phyloP scores from a whole-genome alignment of 1,140 invertebrate genomes.

The Mizuhopecten yessoensis region DNA sequence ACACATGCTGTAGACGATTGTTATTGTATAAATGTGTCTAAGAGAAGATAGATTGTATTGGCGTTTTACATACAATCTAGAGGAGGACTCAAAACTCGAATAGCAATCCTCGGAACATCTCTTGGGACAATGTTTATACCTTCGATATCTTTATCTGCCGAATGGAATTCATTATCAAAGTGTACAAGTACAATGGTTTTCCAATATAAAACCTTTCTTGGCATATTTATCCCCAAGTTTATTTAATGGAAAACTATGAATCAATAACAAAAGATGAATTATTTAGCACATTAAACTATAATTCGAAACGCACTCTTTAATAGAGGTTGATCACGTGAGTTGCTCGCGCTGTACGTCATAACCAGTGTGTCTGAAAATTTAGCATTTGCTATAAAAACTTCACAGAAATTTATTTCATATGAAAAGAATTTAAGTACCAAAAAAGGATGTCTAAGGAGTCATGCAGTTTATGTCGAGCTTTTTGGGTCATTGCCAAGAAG shows the following conservation, averaged over 20 bases:
- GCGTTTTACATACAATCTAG: not conserved
- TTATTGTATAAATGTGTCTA: not conserved
- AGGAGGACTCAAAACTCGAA: not conserved
- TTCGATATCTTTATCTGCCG: slow-evolving; percentile 8
- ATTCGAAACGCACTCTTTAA: slow-evolving; percentile 14
- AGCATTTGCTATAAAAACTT: too few species aligned
- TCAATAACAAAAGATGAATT: slow-evolving; percentile 23
- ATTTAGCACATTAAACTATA: not conserved
- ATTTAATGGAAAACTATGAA: slow-evolving; percentile 13
- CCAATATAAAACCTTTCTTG: not conserved
- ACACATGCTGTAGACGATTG: not conserved
- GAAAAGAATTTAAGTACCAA: not conserved
- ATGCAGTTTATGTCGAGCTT: not conserved
- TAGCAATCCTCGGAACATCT: not conserved
- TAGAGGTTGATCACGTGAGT: not conserved
- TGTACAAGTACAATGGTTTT: slow-evolving; percentile 26
- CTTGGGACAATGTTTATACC: not conserved
- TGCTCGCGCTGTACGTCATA: not conserved
- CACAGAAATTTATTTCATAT: not conserved
- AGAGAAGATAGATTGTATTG: not conserved
- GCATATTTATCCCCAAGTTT: not conserved
- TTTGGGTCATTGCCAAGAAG: not conserved
- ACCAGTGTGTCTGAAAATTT: not conserved
- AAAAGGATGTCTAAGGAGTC: not conserved
- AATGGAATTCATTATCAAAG: not conserved